These are phyloP conservation scores for Drosophila prostipennis DNA, from an alignment of 2,888 invertebrate species.

Conservation along the genomic window DNA sequence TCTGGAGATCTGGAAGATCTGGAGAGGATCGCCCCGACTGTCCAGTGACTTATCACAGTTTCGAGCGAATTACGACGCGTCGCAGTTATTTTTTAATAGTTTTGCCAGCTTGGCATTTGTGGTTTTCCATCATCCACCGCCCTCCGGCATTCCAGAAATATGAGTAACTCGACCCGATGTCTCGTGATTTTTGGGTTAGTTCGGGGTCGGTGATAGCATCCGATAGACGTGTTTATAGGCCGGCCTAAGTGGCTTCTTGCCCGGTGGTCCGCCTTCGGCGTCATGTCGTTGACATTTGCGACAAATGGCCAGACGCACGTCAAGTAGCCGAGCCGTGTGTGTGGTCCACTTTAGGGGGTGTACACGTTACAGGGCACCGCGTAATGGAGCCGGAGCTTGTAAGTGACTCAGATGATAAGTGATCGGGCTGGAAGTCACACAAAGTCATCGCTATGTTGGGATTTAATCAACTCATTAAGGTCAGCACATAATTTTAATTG, in stretches of 20 bases:
- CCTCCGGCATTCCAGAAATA: constrained; percentile 68
- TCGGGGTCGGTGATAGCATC: constrained; percentile 63
- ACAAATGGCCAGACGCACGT: constrained; percentile 75
- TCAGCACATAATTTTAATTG: constrained; percentile 66
- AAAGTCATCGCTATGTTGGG: constrained; percentile 8
- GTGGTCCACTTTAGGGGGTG: constrained; percentile 72
- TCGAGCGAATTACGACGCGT: constrained; percentile 76
- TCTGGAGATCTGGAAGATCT: constrained; percentile 17
- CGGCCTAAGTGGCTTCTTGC: constrained; percentile 35
- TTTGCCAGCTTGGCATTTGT: constrained; percentile 61
- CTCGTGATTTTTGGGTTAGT: constrained; percentile 34
- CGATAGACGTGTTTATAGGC: constrained; percentile 68
- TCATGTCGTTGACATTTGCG: constrained; percentile 79
- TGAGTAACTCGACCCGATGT: constrained; percentile 55
- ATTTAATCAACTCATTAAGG: constrained; percentile 71
- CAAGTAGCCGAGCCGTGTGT: constrained; percentile 61
- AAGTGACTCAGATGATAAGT: constrained; percentile 55
- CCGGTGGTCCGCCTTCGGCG: constrained; percentile 66
- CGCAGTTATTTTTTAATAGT: constrained; percentile 69
- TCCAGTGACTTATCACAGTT: constrained; percentile 76
- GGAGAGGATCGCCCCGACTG: constrained; percentile 35
- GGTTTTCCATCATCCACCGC: constrained; percentile 8
- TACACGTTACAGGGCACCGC: constrained; percentile 45
- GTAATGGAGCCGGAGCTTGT: constrained; percentile 71
- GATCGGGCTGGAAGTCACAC: constrained; percentile 9